Conservation (phyloP, 2,797 vertebrate species). For the Gymnothorax javanicus region DNA sequence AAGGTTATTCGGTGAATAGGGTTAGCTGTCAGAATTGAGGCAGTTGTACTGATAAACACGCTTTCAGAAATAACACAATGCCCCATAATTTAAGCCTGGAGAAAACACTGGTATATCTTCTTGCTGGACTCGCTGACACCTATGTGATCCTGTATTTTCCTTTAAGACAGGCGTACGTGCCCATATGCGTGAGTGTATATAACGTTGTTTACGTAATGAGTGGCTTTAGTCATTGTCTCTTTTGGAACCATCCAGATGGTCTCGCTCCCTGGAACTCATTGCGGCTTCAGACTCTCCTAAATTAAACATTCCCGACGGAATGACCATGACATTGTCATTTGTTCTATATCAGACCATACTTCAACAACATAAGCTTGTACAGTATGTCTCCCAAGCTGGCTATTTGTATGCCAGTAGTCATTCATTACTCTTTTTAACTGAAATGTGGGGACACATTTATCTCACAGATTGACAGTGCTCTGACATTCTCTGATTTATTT, state of each 20-base stretch:
- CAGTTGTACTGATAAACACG: neutral
- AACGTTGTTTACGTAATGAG: neutral
- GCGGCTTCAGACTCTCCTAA: constrained; percentile 34
- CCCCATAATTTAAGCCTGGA: neutral
- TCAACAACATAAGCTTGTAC: neutral
- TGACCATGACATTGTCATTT: constrained; percentile 31
- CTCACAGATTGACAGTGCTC: neutral
- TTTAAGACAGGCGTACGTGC: neutral
- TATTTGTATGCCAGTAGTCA: neutral
- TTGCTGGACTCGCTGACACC: neutral
- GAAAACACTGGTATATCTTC: constrained; percentile 2
- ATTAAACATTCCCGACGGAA: constrained; percentile 34
- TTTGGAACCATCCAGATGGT: constrained; percentile 48
- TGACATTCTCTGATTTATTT: neutral
- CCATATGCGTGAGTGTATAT: neutral
- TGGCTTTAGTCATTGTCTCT: neutral
- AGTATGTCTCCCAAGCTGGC: neutral
- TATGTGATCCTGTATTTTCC: neutral
- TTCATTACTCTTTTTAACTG: neutral
- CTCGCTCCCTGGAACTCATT: constrained; percentile 38
- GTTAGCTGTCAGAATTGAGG: neutral
- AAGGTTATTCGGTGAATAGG: neutral
- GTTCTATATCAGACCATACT: neutral
- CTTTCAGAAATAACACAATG: neutral
- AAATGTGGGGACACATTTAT: neutral